phyloP scores from a whole-genome alignment of 2,888 invertebrate genomes.

The Sinotaia quadrata region DNA sequence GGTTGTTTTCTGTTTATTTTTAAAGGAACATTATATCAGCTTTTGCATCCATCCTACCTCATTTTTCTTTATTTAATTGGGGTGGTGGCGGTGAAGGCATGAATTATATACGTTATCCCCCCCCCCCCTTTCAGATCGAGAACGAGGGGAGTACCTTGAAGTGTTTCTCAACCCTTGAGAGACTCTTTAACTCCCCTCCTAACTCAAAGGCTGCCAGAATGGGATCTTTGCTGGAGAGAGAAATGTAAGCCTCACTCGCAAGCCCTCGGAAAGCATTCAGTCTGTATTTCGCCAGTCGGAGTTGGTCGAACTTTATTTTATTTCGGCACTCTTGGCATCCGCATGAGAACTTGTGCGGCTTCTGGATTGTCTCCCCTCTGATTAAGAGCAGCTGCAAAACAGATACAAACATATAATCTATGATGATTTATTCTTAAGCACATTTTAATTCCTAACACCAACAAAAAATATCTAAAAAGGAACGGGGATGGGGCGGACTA shows the following conservation, averaged over 20 bases:
- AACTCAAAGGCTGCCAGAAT: slow-evolving; percentile 69
- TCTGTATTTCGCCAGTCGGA: slow-evolving; percentile 68
- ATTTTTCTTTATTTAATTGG: too few species aligned
- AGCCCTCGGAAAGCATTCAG: slow-evolving; percentile 68
- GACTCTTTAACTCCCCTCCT: slow-evolving; percentile 60
- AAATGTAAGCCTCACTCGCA: slow-evolving; percentile 70
- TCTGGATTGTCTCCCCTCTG: slow-evolving; percentile 65
- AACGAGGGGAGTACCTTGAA: slow-evolving; percentile 61
- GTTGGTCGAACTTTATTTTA: slow-evolving; percentile 63
- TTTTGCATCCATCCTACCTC: too few species aligned
- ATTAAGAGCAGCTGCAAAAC: slow-evolving; percentile 55
- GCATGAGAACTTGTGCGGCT: slow-evolving; percentile 69
- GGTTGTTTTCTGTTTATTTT: too few species aligned
- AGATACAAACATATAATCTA: too few species aligned
- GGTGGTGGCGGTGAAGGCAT: neutral
- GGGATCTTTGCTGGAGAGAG: slow-evolving; percentile 68
- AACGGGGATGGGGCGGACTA: too few species aligned
- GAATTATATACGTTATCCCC: neutral
- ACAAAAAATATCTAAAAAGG: too few species aligned
- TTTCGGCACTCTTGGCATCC: slow-evolving; percentile 50
- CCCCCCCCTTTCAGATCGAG: neutral
- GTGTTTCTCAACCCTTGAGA: slow-evolving; percentile 67
- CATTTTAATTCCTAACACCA: too few species aligned
- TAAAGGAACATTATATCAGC: too few species aligned
- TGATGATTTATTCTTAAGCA: too few species aligned